Conservation (phyloP, 2,888 invertebrate species). For the Dioctria rufipes region DNA sequence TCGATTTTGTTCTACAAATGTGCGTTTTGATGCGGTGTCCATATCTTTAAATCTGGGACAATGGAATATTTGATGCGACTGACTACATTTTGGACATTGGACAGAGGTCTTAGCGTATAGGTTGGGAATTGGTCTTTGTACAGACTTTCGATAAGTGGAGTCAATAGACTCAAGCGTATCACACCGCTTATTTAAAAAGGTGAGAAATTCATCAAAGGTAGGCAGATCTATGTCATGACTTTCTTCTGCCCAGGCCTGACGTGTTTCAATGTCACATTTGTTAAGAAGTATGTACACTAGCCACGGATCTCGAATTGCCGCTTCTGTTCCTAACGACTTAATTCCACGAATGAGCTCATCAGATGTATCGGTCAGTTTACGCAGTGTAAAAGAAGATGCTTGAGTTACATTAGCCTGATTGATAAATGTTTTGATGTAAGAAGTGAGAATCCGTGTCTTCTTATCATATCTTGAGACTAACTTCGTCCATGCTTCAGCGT, state of each 20-base stretch:
- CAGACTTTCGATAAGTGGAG: neutral
- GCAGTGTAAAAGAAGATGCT: too few species aligned
- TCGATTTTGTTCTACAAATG: neutral
- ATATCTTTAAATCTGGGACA: constrained; percentile 26
- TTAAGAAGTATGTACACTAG: too few species aligned
- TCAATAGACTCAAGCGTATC: constrained; percentile 16
- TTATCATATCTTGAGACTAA: too few species aligned
- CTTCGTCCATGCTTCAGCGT: too few species aligned
- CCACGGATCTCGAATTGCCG: too few species aligned
- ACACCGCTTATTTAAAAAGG: constrained; percentile 13
- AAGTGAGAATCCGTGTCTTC: too few species aligned
- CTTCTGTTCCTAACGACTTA: too few species aligned
- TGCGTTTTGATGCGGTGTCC: neutral
- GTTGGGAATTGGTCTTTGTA: neutral
- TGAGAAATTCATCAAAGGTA: neutral
- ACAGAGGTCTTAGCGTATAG: neutral
- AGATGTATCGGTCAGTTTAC: too few species aligned
- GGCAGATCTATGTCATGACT: neutral
- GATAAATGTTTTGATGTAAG: too few species aligned
- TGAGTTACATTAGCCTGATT: too few species aligned
- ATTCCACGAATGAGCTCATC: too few species aligned
- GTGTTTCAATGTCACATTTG: constrained; percentile 7
- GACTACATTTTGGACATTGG: constrained; percentile 5
- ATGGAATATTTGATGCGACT: neutral
- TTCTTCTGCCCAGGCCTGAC: constrained; percentile 5